phyloP scores from a whole-genome alignment of 2,888 invertebrate species.

The Dendrolimus houi region DNA sequence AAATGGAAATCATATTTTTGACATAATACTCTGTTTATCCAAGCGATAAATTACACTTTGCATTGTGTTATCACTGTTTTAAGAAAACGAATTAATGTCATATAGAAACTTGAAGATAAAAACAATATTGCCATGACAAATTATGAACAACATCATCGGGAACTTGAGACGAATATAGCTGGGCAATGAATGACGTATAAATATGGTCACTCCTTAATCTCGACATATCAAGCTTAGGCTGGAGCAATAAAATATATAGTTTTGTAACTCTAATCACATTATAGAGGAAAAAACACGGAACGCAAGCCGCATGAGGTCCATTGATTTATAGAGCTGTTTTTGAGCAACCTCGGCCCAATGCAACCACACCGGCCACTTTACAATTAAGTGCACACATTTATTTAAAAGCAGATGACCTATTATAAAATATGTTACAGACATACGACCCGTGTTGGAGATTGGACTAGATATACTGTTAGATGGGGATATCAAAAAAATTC shows the following conservation, averaged over 20 bases:
- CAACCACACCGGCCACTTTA: conserved; percentile 1
- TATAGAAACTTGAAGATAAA: no score
- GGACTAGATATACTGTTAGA: neutral
- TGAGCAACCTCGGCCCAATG: conserved; percentile 5
- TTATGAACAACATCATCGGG: no score
- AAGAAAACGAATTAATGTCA: no score
- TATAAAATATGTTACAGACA: no score
- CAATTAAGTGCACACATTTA: neutral
- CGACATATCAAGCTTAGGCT: conserved; percentile 4
- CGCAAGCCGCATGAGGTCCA: conserved; percentile 40
- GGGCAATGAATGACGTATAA: neutral
- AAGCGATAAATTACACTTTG: no score
- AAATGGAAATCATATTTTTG: no score
- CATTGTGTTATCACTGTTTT: no score
- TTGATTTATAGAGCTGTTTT: conserved; percentile 32
- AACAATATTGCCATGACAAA: no score
- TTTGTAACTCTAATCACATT: conserved; percentile 53
- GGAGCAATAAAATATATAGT: conserved; percentile 38
- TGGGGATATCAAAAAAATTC: neutral
- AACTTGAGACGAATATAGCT: neutral
- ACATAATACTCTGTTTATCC: no score
- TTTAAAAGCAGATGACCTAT: neutral
- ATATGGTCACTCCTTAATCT: neutral
- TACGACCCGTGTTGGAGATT: neutral
- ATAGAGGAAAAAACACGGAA: conserved; percentile 38